Conservation (phyloP, 2,888 invertebrate species). For the Orthonevra nobilis region DNA sequence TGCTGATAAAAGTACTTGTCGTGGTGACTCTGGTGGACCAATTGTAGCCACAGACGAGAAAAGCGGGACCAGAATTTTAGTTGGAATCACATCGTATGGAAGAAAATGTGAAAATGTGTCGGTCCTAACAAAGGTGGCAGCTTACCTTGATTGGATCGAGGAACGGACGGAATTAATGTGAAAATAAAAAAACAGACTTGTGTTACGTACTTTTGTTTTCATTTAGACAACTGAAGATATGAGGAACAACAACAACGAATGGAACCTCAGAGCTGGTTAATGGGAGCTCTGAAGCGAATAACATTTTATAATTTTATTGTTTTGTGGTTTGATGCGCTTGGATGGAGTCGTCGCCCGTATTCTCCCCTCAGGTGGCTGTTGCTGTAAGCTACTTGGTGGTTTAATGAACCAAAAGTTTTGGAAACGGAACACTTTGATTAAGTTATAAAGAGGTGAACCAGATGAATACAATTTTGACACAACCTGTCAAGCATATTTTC, state of each 20-base stretch:
- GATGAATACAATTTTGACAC: no score
- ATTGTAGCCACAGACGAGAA: conserved; percentile 75
- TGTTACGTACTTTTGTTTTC: neutral
- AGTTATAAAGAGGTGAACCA: no score
- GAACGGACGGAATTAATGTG: conserved; percentile 73
- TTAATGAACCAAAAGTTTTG: no score
- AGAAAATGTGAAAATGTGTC: conserved; percentile 78
- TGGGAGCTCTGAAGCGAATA: conserved; percentile 41
- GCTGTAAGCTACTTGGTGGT: no score
- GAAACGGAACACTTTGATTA: no score
- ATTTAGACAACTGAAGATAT: no score
- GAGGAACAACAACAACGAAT: conserved; percentile 1
- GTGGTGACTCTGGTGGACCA: conserved; percentile 80
- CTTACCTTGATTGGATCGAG: conserved; percentile 78
- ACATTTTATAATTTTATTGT: conserved; percentile 42
- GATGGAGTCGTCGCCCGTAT: neutral
- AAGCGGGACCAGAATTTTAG: conserved; percentile 75
- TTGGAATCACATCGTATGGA: conserved; percentile 79
- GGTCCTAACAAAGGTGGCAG: conserved; percentile 78
- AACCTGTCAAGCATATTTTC: no score
- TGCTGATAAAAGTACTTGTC: conserved; percentile 79
- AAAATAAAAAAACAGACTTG: neutral
- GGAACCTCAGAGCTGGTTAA: conserved; percentile 12
- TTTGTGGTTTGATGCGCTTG: neutral
- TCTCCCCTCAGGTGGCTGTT: no score